Conservation (phyloP, 2,113 vertebrate species). For the Sciurus niger region DNA sequence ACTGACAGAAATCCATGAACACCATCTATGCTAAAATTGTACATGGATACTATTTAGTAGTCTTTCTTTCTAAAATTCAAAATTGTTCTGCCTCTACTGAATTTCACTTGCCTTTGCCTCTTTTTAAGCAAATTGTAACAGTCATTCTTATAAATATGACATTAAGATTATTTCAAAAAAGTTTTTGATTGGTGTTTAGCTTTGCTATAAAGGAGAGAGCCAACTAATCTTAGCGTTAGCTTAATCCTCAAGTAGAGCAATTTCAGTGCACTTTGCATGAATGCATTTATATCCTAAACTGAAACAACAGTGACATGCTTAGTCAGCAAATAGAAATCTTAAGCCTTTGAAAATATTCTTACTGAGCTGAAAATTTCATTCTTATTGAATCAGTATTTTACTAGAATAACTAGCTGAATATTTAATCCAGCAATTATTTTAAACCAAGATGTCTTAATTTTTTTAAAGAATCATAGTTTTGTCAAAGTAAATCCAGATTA, state of each 20-base stretch:
- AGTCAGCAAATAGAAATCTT: constrained; percentile 59
- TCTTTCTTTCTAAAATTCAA: constrained; percentile 54
- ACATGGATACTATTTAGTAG: background rate
- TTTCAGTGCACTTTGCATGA: constrained; percentile 74
- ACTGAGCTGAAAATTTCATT: background rate
- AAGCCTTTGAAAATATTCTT: constrained; percentile 21
- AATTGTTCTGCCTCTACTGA: background rate
- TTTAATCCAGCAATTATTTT: background rate
- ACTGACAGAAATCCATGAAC: constrained; percentile 59
- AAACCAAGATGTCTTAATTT: background rate
- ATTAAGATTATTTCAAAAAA: constrained; percentile 81
- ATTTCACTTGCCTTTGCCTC: constrained; percentile 1
- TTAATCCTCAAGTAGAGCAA: constrained; percentile 77
- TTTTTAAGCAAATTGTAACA: constrained; percentile 51
- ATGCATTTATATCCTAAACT: constrained; percentile 79
- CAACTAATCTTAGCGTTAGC: constrained; percentile 78
- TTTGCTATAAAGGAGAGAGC: constrained; percentile 80
- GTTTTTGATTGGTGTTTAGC: constrained; percentile 82
- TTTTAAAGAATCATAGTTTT: constrained; percentile 6
- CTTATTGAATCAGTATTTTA: constrained; percentile 8
- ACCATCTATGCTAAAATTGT: constrained; percentile 4
- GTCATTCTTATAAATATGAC: constrained; percentile 67
- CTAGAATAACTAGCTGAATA: background rate
- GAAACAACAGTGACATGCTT: constrained; percentile 73
- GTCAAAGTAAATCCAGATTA: background rate